These are phyloP conservation scores for Scomberomorus guttatus DNA, from an alignment of 2,797 vertebrate genomes.

Conservation along the genomic window DNA sequence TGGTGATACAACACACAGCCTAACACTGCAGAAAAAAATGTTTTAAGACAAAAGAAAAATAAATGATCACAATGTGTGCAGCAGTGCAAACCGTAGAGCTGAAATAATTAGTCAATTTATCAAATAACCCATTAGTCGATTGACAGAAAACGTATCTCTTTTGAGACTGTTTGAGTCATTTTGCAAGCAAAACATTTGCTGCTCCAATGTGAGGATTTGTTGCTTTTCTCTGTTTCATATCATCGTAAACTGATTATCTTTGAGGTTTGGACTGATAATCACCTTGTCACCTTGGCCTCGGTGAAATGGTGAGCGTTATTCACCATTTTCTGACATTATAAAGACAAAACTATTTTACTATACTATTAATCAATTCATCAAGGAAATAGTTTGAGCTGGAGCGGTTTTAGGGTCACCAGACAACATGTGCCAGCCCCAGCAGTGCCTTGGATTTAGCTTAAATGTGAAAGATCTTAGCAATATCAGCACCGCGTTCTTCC, in stretches of 20 bases:
- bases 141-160: no score
- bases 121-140: no score
- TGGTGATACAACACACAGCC: neutral
- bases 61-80: neutral
- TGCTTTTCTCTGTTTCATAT: neutral
- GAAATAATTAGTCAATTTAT: neutral
- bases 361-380: neutral
- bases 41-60: neutral
- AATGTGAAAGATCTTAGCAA: neutral
- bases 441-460: neutral
- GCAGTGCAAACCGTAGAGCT: neutral
- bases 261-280: neutral
- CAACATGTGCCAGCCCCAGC: no score
- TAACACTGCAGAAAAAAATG: neutral
- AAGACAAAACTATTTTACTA: no score
- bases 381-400: neutral
- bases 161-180: no score
- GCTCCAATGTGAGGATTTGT: no score
- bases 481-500: neutral
- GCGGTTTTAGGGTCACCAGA: no score
- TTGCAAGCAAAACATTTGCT: neutral
- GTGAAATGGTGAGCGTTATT: no score
- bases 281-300: neutral
- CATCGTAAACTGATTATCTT: neutral
- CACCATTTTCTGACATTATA: no score